A percentile compares a stretch with the other conserved stretches of the same genome.
Evolutionary conservation across 2,113 vertebrate species (phyloP).

Genomic region (Eublepharis macularius): DNA sequence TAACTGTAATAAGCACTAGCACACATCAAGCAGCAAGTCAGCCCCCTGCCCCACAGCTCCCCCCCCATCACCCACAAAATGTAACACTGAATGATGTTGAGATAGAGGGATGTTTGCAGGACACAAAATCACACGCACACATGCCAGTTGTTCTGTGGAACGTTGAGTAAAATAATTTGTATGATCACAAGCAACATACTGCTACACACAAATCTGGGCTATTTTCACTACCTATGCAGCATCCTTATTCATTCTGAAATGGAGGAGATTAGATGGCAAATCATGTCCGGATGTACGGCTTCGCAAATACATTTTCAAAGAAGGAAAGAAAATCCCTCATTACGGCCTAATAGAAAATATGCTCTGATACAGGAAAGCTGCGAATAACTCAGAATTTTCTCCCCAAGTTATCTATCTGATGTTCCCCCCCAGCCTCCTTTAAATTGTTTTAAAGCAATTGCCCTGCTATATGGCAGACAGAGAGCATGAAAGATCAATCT

Average conservation of each 20-base stretch:
- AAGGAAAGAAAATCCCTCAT: constrained; percentile 34
- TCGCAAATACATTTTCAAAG: constrained; percentile 4
- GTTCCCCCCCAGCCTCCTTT: constrained; percentile 22
- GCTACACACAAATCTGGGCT: background rate
- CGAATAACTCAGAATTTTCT: constrained; percentile 38
- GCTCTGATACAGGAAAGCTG: constrained; percentile 2
- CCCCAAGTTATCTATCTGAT: constrained; percentile 17
- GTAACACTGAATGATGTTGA: no score
- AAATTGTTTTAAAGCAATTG: constrained; percentile 18
- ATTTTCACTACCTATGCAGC: background rate
- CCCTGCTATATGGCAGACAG: background rate
- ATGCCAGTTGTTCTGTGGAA: background rate
- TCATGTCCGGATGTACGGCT: constrained; percentile 12
- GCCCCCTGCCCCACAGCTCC: no score
- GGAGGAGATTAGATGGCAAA: background rate
- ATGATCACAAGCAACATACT: background rate
- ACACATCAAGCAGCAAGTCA: no score
- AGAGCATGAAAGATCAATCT: background rate
- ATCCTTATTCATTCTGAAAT: constrained; percentile 13
- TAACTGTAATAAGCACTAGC: no score
- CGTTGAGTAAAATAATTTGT: background rate
- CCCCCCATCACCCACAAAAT: no score
- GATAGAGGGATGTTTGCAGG: no score
- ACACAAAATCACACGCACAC: no score
- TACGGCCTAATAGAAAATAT: background rate